These are phyloP conservation scores for Polietes domitor DNA, from an alignment of 2,888 invertebrate species.

Conservation along the genomic window DNA sequence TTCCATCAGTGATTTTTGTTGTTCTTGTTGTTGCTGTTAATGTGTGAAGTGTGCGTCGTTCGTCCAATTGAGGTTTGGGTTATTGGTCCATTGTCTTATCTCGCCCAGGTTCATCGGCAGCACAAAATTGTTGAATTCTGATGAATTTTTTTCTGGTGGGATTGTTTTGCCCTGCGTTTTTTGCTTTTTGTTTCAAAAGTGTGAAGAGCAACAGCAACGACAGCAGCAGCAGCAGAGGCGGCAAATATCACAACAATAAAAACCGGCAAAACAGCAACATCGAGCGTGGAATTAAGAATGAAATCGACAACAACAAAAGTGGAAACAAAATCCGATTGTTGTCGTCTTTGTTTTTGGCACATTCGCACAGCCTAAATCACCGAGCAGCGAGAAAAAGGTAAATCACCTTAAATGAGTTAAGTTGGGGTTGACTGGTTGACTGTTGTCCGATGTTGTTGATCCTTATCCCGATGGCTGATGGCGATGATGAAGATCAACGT, in stretches of 20 bases:
- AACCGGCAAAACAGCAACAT: neutral
- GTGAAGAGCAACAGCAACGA: slow-evolving; percentile 43
- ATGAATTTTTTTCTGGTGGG: slow-evolving; percentile 11
- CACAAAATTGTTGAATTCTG: neutral
- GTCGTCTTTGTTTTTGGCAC: neutral
- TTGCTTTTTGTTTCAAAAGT: slow-evolving; percentile 30
- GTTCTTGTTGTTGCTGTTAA: neutral
- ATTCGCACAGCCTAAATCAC: neutral
- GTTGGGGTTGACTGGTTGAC: neutral
- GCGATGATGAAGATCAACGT: slow-evolving; percentile 7
- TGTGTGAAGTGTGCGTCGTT: slow-evolving; percentile 15
- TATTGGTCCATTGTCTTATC: slow-evolving; percentile 31
- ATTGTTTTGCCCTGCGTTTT: neutral
- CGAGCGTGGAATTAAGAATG: slow-evolving; percentile 2
- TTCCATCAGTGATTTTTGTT: slow-evolving; percentile 2
- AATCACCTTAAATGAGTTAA: slow-evolving; percentile 10
- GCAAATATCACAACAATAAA: slow-evolving; percentile 4
- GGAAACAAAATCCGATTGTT: neutral
- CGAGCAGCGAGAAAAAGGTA: neutral
- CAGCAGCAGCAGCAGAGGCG: slow-evolving; percentile 1
- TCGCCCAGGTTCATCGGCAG: slow-evolving; percentile 4
- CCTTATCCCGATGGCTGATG: neutral
- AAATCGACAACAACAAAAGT: neutral
- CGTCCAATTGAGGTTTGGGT: slow-evolving; percentile 6
- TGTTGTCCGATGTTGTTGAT: slow-evolving; percentile 15